Base-by-base conservation (phyloP, 2,797 vertebrate species). In the Emys orbicularis region DNA sequence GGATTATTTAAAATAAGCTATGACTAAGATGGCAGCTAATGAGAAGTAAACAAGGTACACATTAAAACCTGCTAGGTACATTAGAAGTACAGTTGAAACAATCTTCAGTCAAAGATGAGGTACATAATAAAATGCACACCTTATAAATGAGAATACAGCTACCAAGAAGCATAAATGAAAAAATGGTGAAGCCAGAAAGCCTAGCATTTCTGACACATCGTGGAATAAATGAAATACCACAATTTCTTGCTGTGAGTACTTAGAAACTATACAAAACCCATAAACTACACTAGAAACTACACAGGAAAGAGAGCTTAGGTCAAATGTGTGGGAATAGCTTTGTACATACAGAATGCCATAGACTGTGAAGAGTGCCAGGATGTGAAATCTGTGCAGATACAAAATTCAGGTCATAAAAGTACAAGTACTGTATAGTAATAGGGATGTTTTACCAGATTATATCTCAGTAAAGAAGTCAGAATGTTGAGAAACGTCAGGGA, bases 341-440 rank as follows among this genome's bases (percentile, higher is more conserved):
- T 79, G 34, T 92, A 85, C 65, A 53, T 90, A 68, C n/a, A 37
- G 19, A 68, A 68, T 68, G 37, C 65, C 18, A 21, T 37, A 37
- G 8, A 68, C 87, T 79, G 77, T 91, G 54, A 90, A 68, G 47
- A 86, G 3, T 59, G 84, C 80, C 37, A 93, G 91, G 57, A 84
- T 79, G 72, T 0, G 1, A 59, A 54, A 3, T 31, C 29, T 77
- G 5, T 1, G 8, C 83, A 89, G 23, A 29, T 15, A 15, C 72
- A 76, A 44, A 76, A 44, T 76, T 76, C 41, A 76, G 72, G 25
- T 76, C 6, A 76, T 76, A 47, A 76, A 47, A 76, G 41, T 44
- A 47, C 72, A 44, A 44, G 4, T 76, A 76, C 72, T 76, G 41
- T 76, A 47, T 8, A 76, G 72, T 47, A 76, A 4, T 37, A 92